phyloP scores from a whole-genome alignment of 2,888 invertebrate species.

The Eilema depressum region DNA sequence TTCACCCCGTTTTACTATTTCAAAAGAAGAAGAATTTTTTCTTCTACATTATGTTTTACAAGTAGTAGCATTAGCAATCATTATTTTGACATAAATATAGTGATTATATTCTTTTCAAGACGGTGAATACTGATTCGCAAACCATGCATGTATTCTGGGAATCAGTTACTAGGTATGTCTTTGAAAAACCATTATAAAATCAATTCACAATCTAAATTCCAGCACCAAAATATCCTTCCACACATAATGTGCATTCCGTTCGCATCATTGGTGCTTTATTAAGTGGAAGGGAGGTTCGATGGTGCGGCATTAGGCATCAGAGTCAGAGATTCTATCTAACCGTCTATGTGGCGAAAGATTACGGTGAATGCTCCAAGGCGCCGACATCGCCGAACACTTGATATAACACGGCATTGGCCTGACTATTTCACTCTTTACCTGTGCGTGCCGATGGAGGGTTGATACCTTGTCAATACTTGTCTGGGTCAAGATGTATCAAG shows the following conservation, averaged over 20 bases:
- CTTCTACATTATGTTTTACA: no score
- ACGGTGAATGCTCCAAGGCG: slow-evolving; percentile 32
- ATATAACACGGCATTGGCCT: slow-evolving; percentile 40
- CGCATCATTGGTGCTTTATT: slow-evolving; percentile 79
- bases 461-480: slow-evolving; percentile 13
- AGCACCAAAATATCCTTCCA: background rate
- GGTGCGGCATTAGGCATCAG: slow-evolving; percentile 41
- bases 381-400: slow-evolving; percentile 32
- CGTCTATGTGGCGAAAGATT: slow-evolving; percentile 56
- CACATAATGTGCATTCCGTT: slow-evolving; percentile 71
- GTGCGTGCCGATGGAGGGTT: slow-evolving; percentile 21
- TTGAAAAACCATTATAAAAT: background rate
- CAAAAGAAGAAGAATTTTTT: no score
- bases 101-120: no score
- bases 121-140: no score
- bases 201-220: slow-evolving; percentile 6
- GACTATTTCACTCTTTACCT: slow-evolving; percentile 47
- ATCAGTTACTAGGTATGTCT: background rate
- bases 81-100: no score
- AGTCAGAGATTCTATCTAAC: slow-evolving; percentile 50
- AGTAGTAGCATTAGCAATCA: no score
- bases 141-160: no score
- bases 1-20: background rate
- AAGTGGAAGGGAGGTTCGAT: slow-evolving; percentile 70
- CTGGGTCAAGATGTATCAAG: background rate